Base-by-base conservation (phyloP, 1,140 invertebrate species). In the Drosophila cardini region DNA sequence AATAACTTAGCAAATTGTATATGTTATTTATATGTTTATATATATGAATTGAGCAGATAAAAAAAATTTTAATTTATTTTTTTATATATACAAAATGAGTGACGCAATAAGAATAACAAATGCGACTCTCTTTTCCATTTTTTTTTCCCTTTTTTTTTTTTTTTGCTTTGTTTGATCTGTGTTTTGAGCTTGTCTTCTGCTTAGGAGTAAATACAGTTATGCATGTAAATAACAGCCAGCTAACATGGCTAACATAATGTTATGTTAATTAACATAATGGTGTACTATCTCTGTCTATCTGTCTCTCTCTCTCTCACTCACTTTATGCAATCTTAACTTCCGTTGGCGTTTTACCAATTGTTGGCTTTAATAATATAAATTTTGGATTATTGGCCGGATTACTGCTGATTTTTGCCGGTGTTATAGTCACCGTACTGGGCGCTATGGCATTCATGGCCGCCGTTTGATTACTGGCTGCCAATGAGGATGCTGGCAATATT, bases 391-490 rank as follows among this genome's bases (percentile, higher is more conserved):
- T 36, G 30, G 34, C 21, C 2, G n/a, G 21, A 43, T 60, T 60
- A 38, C 18, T 38, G 80, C 2, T 52, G 4, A 11, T 55, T 34
- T 87, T 84, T 34, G 78, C 78, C 30, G 90, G 90, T 38, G 90
- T 91, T 76, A 91, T 91, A 56, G 90, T 91, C 48, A 91, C 90
- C 16, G 86, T 91, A 46, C 86, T 91, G 21, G 86, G 90, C 4
- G 80, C 90, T 9, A 90, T 83, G 9, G 90, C 90, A 63, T 90
- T 89, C 90, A 91, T 91, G 7, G 90, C 90, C 2, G 90, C 83
- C 15, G 80, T 86, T 46, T 91, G 86, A 61, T 80, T 80, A 21
- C 70, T 82, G 18, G 90, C 90, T 15, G 90, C 90, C 63, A 90
- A 30, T 21, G 90, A 91, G 13, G 86, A 91, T 9, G 90, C 90